Base-by-base conservation (phyloP, 2,888 invertebrate species). In the Coelopa pilipes region DNA sequence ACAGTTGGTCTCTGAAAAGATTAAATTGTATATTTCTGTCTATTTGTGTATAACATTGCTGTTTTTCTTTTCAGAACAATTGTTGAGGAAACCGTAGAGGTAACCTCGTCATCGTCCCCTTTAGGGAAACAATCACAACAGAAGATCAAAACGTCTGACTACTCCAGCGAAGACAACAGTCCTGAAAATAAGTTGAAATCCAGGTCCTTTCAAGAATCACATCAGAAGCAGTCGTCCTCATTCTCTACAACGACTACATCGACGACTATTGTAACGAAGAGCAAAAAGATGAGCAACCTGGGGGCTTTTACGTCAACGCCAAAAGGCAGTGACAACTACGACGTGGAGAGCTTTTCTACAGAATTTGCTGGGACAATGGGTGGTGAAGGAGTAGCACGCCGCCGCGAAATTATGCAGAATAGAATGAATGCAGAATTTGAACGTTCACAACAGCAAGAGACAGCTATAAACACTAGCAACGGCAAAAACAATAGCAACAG, bases 81-180 rank as follows among this genome's bases (percentile, higher is more conserved):
- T 72, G 78, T 84, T 46, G 87, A 87, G 80, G 88, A 88, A 76
- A 80, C 79, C 60, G 80, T 83, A 50, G 82, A 82, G 76, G 84
- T 87, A 66, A 82, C 76, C 57, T 79, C 77, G 78, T 78, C 80
- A 49, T 80, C 77, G 57, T 77, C 75, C 50, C 72, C 78, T 73
- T 68, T 74, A 47, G 73, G 77, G 24, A 80, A 76, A 72, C 50
- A 67, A 71, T 50, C 17, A n/a, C 77, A 47, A 55, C 77, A 74
- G 45, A 78, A 78, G 78, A 76, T 78, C 17, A 81, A 79, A 78
- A 88, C 90, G 72, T 91, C 91, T 17, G 91, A 91, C 82, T 91
- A 91, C 81, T 90, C 82, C 3, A 91, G 91, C 3, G 91, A 90
- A 77, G 91, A 91, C 75, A 77, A 78, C 34, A 84, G 83, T 60